These are phyloP conservation scores for Phengaris arion DNA, from an alignment of 2,888 invertebrate genomes.

Conservation along the genomic window DNA sequence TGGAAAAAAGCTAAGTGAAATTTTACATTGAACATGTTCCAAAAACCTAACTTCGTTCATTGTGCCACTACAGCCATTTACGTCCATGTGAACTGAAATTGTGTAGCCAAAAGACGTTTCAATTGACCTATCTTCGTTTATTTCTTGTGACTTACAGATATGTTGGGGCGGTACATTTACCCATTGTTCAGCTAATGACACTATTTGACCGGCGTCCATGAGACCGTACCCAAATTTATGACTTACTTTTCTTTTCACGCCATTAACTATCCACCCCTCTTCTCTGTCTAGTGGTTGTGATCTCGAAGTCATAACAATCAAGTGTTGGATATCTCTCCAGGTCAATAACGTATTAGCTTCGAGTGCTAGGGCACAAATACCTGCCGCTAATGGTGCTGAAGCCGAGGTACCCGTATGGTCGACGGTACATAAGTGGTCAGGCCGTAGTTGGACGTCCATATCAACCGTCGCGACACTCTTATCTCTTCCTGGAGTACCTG, in stretches of 20 bases:
- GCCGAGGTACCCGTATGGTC: constrained; percentile 96
- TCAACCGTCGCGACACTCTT: constrained; percentile 95
- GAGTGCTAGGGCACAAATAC: constrained; percentile 94
- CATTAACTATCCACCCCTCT: constrained; percentile 95
- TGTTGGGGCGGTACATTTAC: constrained; percentile 95
- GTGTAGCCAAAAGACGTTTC: constrained; percentile 87
- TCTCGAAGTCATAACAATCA: constrained; percentile 94
- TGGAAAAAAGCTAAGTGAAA: constrained; percentile 93
- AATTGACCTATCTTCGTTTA: constrained; percentile 89
- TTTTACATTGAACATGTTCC: constrained; percentile 98
- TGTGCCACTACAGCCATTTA: constrained; percentile 93
- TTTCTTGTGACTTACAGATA: constrained; percentile 95
- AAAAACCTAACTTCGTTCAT: constrained; percentile 93
- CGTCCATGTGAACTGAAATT: constrained; percentile 91
- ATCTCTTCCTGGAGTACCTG: constrained; percentile 94
- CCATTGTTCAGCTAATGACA: constrained; percentile 95
- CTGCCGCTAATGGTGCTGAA: constrained; percentile 96
- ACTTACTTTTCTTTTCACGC: constrained; percentile 94
- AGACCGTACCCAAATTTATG: constrained; percentile 99
- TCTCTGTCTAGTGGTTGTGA: constrained; percentile 94
- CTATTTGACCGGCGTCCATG: constrained; percentile 98
- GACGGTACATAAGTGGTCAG: constrained; percentile 93
- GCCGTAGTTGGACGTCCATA: constrained; percentile 91
- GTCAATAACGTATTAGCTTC: constrained; percentile 96
- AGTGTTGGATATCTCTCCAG: constrained; percentile 98